phyloP scores from a whole-genome alignment of 2,888 invertebrate species.

The Plebejus argus region DNA sequence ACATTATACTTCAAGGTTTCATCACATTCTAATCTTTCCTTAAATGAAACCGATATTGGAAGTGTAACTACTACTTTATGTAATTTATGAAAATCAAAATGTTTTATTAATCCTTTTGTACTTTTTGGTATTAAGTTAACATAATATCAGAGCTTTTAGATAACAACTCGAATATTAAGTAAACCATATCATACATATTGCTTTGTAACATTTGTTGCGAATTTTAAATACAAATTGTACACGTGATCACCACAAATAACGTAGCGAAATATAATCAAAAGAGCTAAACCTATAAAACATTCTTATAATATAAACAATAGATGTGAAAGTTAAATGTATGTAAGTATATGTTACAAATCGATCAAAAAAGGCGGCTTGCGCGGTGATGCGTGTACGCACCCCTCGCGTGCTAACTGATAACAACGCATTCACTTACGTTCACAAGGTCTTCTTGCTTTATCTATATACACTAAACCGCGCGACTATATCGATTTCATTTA shows the following conservation, averaged over 20 bases:
- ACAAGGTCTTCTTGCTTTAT: constrained; percentile 49
- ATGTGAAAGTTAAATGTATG: constrained; percentile 30
- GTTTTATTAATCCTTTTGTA: background rate
- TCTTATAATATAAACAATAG: background rate
- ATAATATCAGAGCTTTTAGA: no score
- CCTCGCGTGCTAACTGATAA: constrained; percentile 48
- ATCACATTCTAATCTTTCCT: background rate
- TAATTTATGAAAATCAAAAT: background rate
- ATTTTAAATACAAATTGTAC: no score
- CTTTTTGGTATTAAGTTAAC: no score
- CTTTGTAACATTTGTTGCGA: no score
- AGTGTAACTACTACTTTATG: background rate
- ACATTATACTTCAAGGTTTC: background rate
- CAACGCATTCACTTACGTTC: constrained; percentile 42
- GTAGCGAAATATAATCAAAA: no score
- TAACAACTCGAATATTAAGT: background rate
- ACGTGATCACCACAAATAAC: no score
- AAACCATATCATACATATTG: background rate
- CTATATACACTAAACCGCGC: constrained; percentile 34
- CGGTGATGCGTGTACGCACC: constrained; percentile 45
- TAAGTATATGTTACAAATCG: constrained; percentile 30
- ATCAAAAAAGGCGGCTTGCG: constrained; percentile 37
- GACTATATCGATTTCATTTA: background rate
- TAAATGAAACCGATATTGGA: background rate
- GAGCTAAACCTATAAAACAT: background rate